Conservation (phyloP, 2,888 invertebrate genomes). For the Acleris holmiana region DNA sequence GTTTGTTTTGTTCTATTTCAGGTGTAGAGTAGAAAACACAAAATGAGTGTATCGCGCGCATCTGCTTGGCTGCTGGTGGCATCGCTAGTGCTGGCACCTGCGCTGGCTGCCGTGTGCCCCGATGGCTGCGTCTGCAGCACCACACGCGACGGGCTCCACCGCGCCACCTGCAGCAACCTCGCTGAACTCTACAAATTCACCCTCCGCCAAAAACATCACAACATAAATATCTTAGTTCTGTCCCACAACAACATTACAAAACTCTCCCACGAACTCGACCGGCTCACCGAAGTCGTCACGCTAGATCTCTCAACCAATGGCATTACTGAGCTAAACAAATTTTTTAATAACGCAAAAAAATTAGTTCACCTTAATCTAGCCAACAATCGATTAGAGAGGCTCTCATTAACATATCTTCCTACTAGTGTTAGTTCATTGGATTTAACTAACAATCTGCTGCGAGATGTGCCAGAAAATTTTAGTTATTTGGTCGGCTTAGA, state of each 20-base stretch:
- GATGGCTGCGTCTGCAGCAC: slow-evolving; percentile 83
- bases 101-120: slow-evolving; percentile 75
- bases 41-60: slow-evolving; percentile 65
- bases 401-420: slow-evolving; percentile 82
- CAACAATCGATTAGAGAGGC: slow-evolving; percentile 83
- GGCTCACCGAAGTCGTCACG: slow-evolving; percentile 85
- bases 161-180: slow-evolving; percentile 87
- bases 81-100: slow-evolving; percentile 60
- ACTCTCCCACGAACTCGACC: slow-evolving; percentile 82
- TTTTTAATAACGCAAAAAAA: slow-evolving; percentile 84
- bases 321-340: slow-evolving; percentile 83
- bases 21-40: slow-evolving; percentile 62
- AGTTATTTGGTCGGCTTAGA: slow-evolving; percentile 82
- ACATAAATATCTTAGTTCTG: slow-evolving; percentile 85
- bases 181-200: slow-evolving; percentile 89
- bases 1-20: slow-evolving; percentile 59
- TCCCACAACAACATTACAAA: slow-evolving; percentile 86
- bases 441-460: slow-evolving; percentile 85
- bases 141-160: slow-evolving; percentile 88
- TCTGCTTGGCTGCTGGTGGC: slow-evolving; percentile 62
- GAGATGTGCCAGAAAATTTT: slow-evolving; percentile 85
- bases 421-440: slow-evolving; percentile 85
- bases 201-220: slow-evolving; percentile 77
- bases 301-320: slow-evolving; percentile 87
- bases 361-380: slow-evolving; percentile 85